Evolutionary conservation across 2,113 vertebrate genomes (phyloP).

Genomic region (Albula goreensis): DNA sequence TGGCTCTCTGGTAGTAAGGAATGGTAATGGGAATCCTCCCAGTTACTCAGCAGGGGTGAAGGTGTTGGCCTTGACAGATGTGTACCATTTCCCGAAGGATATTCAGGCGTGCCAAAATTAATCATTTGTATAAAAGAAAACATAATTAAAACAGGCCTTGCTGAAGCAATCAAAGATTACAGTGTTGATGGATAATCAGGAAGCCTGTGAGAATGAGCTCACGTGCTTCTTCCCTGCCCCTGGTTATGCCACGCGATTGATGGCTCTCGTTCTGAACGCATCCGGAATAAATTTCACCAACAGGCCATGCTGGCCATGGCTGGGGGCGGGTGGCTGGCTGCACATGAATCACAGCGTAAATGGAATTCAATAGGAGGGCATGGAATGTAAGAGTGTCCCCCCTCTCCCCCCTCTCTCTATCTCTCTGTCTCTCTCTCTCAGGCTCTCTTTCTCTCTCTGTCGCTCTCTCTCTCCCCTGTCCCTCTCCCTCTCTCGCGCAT

Average conservation of each 20-base stretch:
- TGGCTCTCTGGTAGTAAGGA: background rate
- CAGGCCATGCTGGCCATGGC: background rate
- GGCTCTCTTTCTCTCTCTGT: too few species aligned
- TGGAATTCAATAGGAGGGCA: constrained; percentile 38
- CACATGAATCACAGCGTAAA: constrained; percentile 53
- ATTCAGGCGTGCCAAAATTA: constrained; percentile 56
- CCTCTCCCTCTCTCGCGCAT: background rate
- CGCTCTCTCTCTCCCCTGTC: background rate
- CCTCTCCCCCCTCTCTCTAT: background rate
- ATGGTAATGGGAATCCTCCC: background rate
- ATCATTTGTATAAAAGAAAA: constrained; percentile 61
- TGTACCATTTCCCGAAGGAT: constrained; percentile 47
- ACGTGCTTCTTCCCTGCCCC: background rate
- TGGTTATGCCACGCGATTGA: constrained; percentile 44
- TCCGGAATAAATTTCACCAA: constrained; percentile 32
- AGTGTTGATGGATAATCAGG: constrained; percentile 1
- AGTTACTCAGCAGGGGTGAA: constrained; percentile 42
- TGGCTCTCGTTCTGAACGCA: constrained; percentile 46
- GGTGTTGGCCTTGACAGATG: constrained; percentile 52
- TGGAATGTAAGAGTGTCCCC: constrained; percentile 15
- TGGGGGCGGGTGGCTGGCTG: constrained; percentile 42
- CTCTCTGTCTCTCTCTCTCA: too few species aligned
- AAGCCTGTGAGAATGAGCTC: background rate
- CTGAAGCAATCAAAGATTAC: constrained; percentile 43
- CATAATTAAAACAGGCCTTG: constrained; percentile 61